phyloP scores from a whole-genome alignment of 2,113 vertebrate species.

The Pterocles orientalis region DNA sequence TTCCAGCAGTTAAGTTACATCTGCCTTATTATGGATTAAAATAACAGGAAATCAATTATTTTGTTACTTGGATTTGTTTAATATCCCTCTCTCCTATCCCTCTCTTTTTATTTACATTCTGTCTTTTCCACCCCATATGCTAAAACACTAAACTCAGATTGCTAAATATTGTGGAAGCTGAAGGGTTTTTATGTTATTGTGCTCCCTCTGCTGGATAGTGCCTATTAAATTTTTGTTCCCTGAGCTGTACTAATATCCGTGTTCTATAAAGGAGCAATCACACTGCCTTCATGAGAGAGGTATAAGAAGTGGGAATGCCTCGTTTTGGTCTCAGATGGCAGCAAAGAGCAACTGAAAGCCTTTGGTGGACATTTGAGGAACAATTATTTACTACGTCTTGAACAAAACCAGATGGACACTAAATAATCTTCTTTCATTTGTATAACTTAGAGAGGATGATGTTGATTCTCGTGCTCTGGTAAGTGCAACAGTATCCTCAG shows the following conservation, averaged over 20 bases:
- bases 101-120: not conserved
- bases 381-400: not conserved
- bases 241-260: not conserved
- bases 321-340: not conserved
- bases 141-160: not conserved
- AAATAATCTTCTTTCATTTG: constrained; percentile 6
- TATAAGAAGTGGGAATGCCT: not conserved
- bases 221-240: constrained; percentile 9
- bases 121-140: not conserved
- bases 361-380: not conserved
- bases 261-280: not conserved
- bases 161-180: not conserved
- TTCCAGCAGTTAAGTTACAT: not conserved
- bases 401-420: not conserved
- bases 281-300: not conserved
- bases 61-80: not conserved
- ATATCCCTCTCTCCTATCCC: not conserved
- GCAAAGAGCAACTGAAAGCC: not conserved
- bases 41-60: not conserved
- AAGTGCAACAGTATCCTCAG: not conserved
- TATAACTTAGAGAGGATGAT: not conserved
- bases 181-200: not conserved
- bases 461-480: not conserved
- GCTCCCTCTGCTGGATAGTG: constrained; percentile 64
- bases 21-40: not conserved